Base-by-base conservation (phyloP, 2,888 invertebrate genomes). In the Conistra vaccinii region DNA sequence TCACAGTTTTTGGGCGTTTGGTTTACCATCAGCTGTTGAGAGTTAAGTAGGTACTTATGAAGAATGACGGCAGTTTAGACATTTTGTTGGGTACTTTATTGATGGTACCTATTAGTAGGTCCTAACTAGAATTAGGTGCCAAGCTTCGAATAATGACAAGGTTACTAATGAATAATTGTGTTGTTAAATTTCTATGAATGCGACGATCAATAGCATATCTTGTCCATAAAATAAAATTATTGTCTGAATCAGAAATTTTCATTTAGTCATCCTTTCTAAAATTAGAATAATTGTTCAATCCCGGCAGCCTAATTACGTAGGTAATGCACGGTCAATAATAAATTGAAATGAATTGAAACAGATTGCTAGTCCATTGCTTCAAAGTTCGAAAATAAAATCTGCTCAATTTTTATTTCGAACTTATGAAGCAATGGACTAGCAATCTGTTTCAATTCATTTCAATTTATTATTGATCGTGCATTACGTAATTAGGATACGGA, bases 21-120 rank as follows among this genome's bases (percentile, higher is more conserved):
- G 23, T 72, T n/a, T 80, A 32, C 71, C 87, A 82, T 87, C 62
- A n/a, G 73, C 79, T 87, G 70, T 69, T 17, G 55, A 4, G 2
- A n/a, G 23, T 51, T 29, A 67, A 7, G 26, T 9, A 20, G 7
- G 26, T 9, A 20, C 10, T 26, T 35, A 57, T 81, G 78, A 82
- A 81, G 78, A 79, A 81, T 84, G 76, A 80, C 66, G 63, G 76
- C 76, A 65, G 14, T 29, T 73, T 70, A 51, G 71, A 83, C 67
- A 78, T 78, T 85, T 82, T 39, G 72, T 82, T 84, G 71, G n/a
- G 17, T n/a, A 57, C 6, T 55, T 58, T 32, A 26, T 69, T 39
- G 17, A 10, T 4, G 32, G 20, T 51, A n/a, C n/a, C n/a, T n/a
- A 14, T 48, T n/a, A 9, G 4, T 48, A 14, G 26, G 7, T 45